phyloP scores from a whole-genome alignment of 2,113 vertebrate genomes.

The Ictidomys tridecemlineatus region DNA sequence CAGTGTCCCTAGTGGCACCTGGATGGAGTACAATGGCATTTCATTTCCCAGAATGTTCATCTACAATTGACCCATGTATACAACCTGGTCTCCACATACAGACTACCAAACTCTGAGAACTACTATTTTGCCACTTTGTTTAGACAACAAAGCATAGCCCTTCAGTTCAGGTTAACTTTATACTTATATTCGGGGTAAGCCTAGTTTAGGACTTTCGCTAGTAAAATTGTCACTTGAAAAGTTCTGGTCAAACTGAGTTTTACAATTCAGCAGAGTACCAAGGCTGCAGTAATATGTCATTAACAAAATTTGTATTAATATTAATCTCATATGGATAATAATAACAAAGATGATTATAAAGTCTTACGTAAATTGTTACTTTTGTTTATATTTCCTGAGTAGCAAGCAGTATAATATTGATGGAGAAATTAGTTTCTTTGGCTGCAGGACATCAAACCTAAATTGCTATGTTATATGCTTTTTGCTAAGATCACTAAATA shows the following conservation, averaged over 20 bases:
- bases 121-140: neutral
- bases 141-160: neutral
- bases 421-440: neutral
- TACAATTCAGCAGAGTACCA: neutral
- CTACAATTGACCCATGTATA: neutral
- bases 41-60: neutral
- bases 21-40: rapidly evolving
- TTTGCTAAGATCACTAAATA: neutral
- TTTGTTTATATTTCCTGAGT: neutral
- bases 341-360: neutral
- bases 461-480: neutral
- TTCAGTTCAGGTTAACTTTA: neutral
- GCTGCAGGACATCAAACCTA: neutral
- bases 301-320: neutral
- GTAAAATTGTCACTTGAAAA: neutral
- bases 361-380: neutral
- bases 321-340: neutral
- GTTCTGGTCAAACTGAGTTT: neutral
- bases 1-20: rapidly evolving
- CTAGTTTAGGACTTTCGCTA: neutral
- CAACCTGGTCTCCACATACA: neutral
- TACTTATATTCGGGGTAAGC: neutral
- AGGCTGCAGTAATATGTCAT: neutral
- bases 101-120: neutral
- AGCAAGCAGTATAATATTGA: neutral